Conservation (phyloP, 2,797 vertebrate species). For the Dryobates pubescens region DNA sequence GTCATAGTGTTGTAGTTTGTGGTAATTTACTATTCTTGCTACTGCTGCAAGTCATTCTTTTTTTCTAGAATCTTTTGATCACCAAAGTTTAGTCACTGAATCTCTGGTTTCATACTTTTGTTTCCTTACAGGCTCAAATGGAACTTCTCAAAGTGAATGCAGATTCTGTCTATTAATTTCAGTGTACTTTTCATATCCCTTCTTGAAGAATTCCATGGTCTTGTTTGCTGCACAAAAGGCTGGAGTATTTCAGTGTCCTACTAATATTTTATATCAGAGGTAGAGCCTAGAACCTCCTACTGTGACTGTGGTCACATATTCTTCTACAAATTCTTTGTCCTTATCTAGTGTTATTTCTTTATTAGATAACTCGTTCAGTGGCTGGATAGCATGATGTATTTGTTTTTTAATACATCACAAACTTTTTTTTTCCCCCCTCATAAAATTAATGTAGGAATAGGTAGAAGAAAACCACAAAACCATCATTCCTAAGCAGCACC, state of each 20-base stretch:
- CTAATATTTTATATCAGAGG: not conserved
- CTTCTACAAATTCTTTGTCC: not conserved
- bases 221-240: not conserved
- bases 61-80: not conserved
- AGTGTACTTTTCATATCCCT: not conserved
- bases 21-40: not conserved
- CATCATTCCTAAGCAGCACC: not conserved
- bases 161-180: not conserved
- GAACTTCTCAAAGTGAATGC: not conserved
- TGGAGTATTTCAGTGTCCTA: not conserved
- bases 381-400: not conserved
- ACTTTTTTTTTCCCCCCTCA: rapidly evolving
- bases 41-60: not conserved
- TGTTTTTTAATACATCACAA: not conserved
- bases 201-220: not conserved
- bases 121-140: not conserved
- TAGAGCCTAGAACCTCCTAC: not conserved
- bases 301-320: not conserved
- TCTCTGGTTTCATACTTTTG: not conserved
- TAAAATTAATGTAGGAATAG: not conserved
- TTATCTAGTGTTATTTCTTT: not conserved
- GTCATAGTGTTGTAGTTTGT: not conserved
- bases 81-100: not conserved
- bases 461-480: not conserved
- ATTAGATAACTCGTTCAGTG: not conserved